These are phyloP conservation scores for Globodera rostochiensis DNA, from an alignment of 1,140 invertebrate species.

Conservation along the genomic window DNA sequence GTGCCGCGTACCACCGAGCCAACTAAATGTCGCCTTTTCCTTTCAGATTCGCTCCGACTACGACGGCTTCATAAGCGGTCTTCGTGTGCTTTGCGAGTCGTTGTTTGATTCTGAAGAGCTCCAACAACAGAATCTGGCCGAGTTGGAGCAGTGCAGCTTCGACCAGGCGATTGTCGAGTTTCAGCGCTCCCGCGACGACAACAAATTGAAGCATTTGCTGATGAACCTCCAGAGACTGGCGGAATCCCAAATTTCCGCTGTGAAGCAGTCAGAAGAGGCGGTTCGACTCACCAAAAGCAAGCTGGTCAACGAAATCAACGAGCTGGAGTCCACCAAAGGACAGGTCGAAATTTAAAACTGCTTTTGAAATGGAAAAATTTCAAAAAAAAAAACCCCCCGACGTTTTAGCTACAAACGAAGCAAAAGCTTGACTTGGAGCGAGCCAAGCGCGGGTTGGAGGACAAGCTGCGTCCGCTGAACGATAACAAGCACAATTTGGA, in stretches of 20 bases:
- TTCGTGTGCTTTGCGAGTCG: conserved; percentile 8
- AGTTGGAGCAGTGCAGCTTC: conserved; percentile 4
- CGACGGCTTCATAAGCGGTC: conserved; percentile 17
- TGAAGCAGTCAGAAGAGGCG: neutral
- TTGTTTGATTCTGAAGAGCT: conserved; percentile 11
- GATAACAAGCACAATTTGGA: conserved; percentile 12
- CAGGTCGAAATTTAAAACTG: neutral
- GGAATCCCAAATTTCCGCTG: neutral
- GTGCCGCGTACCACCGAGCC: neutral
- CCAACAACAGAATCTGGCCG: conserved; percentile 1
- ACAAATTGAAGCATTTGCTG: conserved; percentile 4
- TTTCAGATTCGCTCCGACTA: conserved; percentile 7
- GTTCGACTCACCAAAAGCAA: neutral
- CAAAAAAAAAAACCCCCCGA: neutral
- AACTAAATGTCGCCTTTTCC: neutral
- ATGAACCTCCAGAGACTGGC: neutral
- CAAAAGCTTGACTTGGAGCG: conserved; percentile 19
- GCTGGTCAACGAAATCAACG: conserved; percentile 11
- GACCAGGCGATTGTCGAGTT: conserved; percentile 9
- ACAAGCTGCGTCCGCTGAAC: conserved; percentile 9
- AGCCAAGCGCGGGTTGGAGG: conserved; percentile 11
- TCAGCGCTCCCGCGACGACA: conserved; percentile 11
- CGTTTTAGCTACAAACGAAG: neutral
- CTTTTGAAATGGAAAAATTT: neutral
- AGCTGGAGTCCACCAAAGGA: neutral